Evolutionary conservation across 2,113 vertebrate genomes (phyloP), one percentile per base, ranked within the genome.

Genomic region (Oriolus oriolus): DNA sequence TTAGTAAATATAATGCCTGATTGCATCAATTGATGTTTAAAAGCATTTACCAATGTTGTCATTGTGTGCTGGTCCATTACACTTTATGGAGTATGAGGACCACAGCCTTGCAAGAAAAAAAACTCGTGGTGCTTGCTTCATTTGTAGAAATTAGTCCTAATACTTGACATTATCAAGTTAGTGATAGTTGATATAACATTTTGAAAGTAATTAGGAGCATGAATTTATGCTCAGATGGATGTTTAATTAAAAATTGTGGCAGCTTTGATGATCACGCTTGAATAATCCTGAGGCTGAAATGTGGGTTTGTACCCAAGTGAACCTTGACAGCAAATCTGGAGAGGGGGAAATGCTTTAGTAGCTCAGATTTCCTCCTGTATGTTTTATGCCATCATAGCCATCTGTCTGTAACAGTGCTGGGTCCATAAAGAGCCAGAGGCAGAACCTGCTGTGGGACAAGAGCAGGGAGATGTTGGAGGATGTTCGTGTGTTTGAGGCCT

Each of bases 241-340:
- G 94, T 86, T 96, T 94, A 95, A 93, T 96, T 91, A 96, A 88
- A 95, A 92, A 79, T 56, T 79, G 70, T 69, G 90, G 78, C 91
- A 94, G 91, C 81, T 87, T 88, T 77, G 87, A 96, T 74, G 63
- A 96, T 96, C 84, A 87, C 10, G 66, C 91, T 85, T 90, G 79
- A 91, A 57, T 89, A 89, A 79, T 90, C 70, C 44, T 37, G 87
- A 79, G 70, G 57, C 44, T 96, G 66, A 89, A 85, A 69, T 88
- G 71, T 85, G 95, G 77, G 85, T 90, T 80, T 91, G 39, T 92
- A 85, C 87, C 53, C 87, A 76, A 79, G 93, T 64, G 44, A 90
- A 89, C 87, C 66, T 87, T 49, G 79, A 75, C 61, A 81, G 73
- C 9, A 15, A 63, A 76, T 73, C 66, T 76, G 65, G 54, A 91